Base-by-base conservation (phyloP, 2,113 vertebrate species). In the Raja brachyura region DNA sequence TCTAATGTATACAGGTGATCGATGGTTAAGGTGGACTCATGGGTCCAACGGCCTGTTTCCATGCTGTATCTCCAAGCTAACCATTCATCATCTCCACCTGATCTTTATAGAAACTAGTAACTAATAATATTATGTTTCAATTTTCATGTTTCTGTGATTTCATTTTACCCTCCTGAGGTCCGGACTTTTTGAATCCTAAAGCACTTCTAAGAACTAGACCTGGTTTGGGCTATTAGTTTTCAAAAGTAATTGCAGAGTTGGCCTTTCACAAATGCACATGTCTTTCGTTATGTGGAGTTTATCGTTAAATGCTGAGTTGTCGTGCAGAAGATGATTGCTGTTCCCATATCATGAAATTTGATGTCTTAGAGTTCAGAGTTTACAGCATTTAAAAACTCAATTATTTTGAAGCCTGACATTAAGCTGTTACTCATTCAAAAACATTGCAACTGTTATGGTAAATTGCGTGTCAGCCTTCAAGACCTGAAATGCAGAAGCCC, bases 211-310 rank as follows among this genome's bases (percentile, higher is more conserved):
- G 48, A 90, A 90, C n/a, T 31, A 68, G 61, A 66, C 63, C 61
- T 66, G 63, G 59, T 16, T 59, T 61, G 11, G 59, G 56, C 85
- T 4, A 66, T 66, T 66, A 66, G 61, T n/a, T 90, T 63, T n/a
- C 56, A 7, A 14, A 66, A 59, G 39, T 48, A 48, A 48, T 48
- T 48, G 39, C 39, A 48, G 39, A 48, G 39, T 48, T n/a, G 16
- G 14, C 5, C 59, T 90, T 90, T 33, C 66, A 90, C 16, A n/a
- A 61, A 28, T 90, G 13, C 25, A 66, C 85, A 66, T 66, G 85
- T 90, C 85, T 90, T 90, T 90, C 85, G 66, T 90, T 90, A 90
- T 68, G 66, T 90, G 85, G 14, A 7, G 10, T 31, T 4, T 66
- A 90, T 90, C n/a, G 66, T 90, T 90, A 90, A 90, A 90, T 28